phyloP scores from a whole-genome alignment of 37 sponge, comb jelly and placozoan genomes.

The Axinella damicornis region DNA sequence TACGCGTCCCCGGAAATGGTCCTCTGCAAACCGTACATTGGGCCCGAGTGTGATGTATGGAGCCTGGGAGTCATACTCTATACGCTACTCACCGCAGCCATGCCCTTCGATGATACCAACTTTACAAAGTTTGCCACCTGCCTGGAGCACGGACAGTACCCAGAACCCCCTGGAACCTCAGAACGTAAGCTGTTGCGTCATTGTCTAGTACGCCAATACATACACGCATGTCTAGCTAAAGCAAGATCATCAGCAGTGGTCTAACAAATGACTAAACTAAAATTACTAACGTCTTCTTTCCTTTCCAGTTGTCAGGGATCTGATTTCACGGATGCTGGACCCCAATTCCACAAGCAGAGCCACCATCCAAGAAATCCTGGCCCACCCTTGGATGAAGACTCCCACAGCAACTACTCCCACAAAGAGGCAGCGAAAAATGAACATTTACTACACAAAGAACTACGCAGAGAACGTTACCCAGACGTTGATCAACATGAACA shows the following conservation, averaged over 20 bases:
- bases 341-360: conserved; percentile 57
- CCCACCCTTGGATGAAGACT: conserved; percentile 73
- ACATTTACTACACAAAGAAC: conserved; percentile 3
- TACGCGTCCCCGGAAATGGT: conserved; percentile 91
- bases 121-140: conserved; percentile 37
- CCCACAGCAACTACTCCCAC: not conserved
- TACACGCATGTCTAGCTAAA: not conserved
- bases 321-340: conserved; percentile 65
- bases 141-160: conserved; percentile 59
- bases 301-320: conserved; percentile 41
- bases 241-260: not conserved
- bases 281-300: not conserved
- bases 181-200: conserved; percentile 45
- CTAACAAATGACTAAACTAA: not conserved
- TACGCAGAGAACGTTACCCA: not conserved
- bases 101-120: conserved; percentile 90
- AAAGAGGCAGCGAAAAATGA: not conserved
- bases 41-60: conserved; percentile 90
- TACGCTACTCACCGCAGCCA: conserved; percentile 87
- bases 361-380: conserved; percentile 55
- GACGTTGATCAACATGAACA: not conserved
- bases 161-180: conserved; percentile 50
- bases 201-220: no score
- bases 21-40: conserved; percentile 69
- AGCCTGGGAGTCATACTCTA: conserved; percentile 91